Evolutionary conservation across 2,113 vertebrate genomes (phyloP), one percentile per base, ranked within the genome.

Genomic region (Mandrillus leucophaeus): DNA sequence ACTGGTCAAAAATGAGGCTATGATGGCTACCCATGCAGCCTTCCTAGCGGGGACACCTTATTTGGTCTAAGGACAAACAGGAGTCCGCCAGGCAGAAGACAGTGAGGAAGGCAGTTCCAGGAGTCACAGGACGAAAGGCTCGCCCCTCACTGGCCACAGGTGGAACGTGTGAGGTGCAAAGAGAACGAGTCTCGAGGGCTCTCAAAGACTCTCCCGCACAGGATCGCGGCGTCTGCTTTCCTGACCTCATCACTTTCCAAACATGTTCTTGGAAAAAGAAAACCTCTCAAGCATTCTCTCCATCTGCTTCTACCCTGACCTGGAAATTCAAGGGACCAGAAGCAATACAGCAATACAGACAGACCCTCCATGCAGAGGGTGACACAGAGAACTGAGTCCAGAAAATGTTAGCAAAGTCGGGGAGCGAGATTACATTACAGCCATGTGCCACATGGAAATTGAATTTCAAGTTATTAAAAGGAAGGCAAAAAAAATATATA

Each of bases 11-110:
- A 48, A 9, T 3, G 30, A 59, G 13, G 13, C 6, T 72, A 8
- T 0, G 1, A 12, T 12, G 14, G 16, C 35, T 35, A 17, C 3
- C 0, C 27, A 70, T 2, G 11, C 5, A 27, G 18, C 64, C 14
- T 38, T 40, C 18, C 8, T 23, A 23, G 50, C 7, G 18, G 8
- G 79, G 38, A 22, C 16, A 32, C 8, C 7, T 48, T 6, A 30
- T 64, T 59, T 57, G 55, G n/a, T 90, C 22, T 43, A 25, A 14
- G 11, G 18, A 78, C 35, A 10, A 48, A n/a, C 10, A 22, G 14
- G 30, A 50, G 20, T 30, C 79, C 38, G 3, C n/a, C 9, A 25
- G 50, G 55, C 8, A 45, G 30, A 9, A 48, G 38, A 75, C 20
- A 78, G 68, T 12, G 43, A 88, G 8, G 25, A 68, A 20, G 48